Evolutionary conservation across 1,140 invertebrate genomes (phyloP), one percentile per base, ranked within the genome.

Genomic region (Frieseomelitta varia): DNA sequence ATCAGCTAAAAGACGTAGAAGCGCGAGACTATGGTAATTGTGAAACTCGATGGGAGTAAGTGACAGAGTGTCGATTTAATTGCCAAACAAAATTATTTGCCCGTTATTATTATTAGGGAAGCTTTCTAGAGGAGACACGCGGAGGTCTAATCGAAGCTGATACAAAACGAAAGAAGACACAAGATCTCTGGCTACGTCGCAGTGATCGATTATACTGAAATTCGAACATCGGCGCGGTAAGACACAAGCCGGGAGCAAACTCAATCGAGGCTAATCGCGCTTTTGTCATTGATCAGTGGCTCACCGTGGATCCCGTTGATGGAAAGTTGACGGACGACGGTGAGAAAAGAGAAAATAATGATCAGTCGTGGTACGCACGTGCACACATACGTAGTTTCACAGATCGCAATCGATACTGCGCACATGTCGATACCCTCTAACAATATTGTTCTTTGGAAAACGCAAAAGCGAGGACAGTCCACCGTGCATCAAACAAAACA

Each of bases 181-280:
- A 0, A 47, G 39, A 47, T 47, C 39, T 8, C 10, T 8, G 8
- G 8, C 30, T 30, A 30, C 39, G 39, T 47, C 39, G 39, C 6
- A 11, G 39, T 47, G 39, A 47, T 47, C 39, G 39, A 47, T 47
- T 47, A 47, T 10, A 47, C 8, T 0, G 39, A 47, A 47, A 47
- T 47, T 47, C 39, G 8, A 47, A 11, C 39, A 47, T 47, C 39
- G 39, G 39, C 39, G 10, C 39, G 39, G 39, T 0, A 47, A 47
- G 39, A 39, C 39, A 39, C 39, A 65, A 65, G 27, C 21, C 71
- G 30, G n/a, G 30, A 39, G 53, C 34, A 71, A 79, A 79, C 53
- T 58, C 21, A 21, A 47, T 69, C 65, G 67, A 53, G 69, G 71
- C 53, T 79, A 79, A 79, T 79, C 78, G 11, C 68, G 78, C n/a